These are phyloP conservation scores for Alosa alosa DNA, from an alignment of 2,113 vertebrate species.

Conservation along the genomic window DNA sequence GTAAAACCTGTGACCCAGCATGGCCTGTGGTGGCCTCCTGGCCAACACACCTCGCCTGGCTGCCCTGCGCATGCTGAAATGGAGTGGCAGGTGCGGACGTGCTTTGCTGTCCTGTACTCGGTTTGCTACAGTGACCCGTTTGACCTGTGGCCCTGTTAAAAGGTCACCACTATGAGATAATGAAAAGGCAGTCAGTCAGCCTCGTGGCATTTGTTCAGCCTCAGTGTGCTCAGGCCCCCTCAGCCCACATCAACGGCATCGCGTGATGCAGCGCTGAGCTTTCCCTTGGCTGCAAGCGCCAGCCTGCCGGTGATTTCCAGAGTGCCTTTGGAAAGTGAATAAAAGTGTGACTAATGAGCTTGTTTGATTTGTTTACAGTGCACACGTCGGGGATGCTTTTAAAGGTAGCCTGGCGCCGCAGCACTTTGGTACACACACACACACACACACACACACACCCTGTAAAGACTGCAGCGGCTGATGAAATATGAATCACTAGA, in stretches of 20 bases:
- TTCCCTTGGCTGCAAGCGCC: background rate
- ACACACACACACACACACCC: background rate
- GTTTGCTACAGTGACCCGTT: background rate
- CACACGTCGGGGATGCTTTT: background rate
- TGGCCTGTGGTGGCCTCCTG: background rate
- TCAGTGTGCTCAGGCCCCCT: background rate
- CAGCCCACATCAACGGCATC: background rate
- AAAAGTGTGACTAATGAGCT: constrained; percentile 11
- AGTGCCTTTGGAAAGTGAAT: background rate
- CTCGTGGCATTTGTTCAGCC: background rate
- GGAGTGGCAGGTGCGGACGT: background rate
- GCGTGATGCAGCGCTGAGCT: background rate
- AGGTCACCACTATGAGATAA: background rate
- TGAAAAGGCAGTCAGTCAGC: background rate
- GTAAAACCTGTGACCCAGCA: too few relatives aligned
- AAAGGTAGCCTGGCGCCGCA: background rate
- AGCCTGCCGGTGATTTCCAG: background rate
- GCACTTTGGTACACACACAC: background rate
- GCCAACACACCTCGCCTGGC: background rate
- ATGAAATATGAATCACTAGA: background rate
- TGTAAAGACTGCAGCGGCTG: background rate
- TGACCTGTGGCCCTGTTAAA: background rate
- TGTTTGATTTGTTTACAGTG: background rate
- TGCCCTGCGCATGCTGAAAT: background rate
- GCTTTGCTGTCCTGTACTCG: background rate